phyloP scores from a whole-genome alignment of 2,113 vertebrate species.

The Embiotoca jacksoni region DNA sequence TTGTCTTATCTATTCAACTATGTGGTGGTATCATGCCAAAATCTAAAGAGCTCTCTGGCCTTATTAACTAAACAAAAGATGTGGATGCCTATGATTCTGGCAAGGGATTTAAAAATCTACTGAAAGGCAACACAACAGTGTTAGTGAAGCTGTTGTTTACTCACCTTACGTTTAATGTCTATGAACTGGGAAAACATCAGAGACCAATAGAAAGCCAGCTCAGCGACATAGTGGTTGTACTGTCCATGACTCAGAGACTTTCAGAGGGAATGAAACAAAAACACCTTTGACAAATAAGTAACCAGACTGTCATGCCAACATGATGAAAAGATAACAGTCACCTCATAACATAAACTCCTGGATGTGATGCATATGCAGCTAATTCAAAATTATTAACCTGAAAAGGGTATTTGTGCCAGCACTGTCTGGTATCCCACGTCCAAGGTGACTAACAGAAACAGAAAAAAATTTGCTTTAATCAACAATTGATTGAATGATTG shows the following conservation, averaged over 20 bases:
- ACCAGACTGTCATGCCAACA: background rate
- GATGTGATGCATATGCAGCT: background rate
- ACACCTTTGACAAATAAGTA: conserved; percentile 49
- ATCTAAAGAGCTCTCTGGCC: too few relatives aligned
- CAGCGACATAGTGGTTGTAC: conserved; percentile 92
- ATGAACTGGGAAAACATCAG: conserved; percentile 95
- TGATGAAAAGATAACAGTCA: background rate
- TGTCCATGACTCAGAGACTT: conserved; percentile 89
- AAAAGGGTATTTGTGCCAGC: conserved; percentile 93
- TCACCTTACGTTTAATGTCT: conserved; percentile 96
- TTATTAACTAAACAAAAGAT: too few relatives aligned
- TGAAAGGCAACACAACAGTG: conserved; percentile 1
- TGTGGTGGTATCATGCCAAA: too few relatives aligned
- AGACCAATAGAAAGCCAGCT: conserved; percentile 95
- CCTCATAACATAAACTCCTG: background rate
- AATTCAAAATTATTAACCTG: conserved; percentile 84
- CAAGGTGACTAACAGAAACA: conserved; percentile 87
- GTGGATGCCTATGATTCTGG: too few relatives aligned
- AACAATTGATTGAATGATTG: too few relatives aligned
- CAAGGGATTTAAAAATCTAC: too few relatives aligned
- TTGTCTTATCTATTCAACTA: too few relatives aligned
- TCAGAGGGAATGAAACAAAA: conserved; percentile 60
- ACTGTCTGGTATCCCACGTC: conserved; percentile 93
- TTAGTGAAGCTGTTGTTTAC: conserved; percentile 49
- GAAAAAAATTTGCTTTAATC: too few relatives aligned